phyloP scores from a whole-genome alignment of 2,797 vertebrate species.

The Sebastes diaconus region DNA sequence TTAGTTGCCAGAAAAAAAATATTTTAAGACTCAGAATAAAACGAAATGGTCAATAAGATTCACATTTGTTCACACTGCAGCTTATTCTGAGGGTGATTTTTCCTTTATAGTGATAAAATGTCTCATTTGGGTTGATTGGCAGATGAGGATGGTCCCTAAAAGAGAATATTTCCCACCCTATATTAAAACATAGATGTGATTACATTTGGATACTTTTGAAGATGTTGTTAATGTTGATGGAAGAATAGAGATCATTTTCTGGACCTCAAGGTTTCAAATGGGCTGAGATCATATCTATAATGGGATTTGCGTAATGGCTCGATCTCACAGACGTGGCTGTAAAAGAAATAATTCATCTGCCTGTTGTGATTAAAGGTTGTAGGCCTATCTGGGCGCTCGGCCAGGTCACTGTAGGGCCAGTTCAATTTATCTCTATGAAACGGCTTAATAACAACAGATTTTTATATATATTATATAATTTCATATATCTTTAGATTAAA shows the following conservation, averaged over 20 bases:
- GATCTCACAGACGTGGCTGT: background rate
- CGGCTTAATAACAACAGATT: background rate
- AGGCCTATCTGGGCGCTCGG: background rate
- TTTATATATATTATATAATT: background rate
- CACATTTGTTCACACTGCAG: background rate
- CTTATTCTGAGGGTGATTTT: no score
- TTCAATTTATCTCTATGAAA: background rate
- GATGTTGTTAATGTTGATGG: background rate
- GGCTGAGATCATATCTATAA: background rate
- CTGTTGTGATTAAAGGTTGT: background rate
- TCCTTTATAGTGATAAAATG: background rate
- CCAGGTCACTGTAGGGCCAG: constrained; percentile 1
- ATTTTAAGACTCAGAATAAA: background rate
- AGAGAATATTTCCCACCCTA: background rate
- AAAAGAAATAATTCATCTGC: background rate
- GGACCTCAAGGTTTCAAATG: background rate
- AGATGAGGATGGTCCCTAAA: background rate
- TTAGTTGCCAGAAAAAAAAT: background rate
- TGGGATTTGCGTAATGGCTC: background rate
- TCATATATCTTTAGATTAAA: background rate
- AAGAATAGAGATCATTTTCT: background rate
- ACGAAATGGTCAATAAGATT: background rate
- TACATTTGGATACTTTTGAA: background rate
- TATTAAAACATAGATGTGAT: background rate
- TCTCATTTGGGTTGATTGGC: background rate